phyloP scores from a whole-genome alignment of 2,113 vertebrate genomes.

The Gracilinanus agilis region DNA sequence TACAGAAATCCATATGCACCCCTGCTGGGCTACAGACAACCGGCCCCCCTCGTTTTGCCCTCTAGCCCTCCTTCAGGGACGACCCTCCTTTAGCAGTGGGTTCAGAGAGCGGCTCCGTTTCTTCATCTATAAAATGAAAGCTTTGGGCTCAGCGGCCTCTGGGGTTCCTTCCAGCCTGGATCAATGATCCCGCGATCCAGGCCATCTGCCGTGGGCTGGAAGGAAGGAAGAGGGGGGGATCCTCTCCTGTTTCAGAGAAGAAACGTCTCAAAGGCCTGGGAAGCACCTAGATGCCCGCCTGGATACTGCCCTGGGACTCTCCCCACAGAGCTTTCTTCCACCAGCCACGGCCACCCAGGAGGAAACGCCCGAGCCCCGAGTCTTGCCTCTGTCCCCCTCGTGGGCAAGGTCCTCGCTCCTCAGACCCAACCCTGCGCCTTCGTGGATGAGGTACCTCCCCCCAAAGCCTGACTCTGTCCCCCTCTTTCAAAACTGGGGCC shows the following conservation, averaged over 20 bases:
- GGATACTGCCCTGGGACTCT: too few species aligned
- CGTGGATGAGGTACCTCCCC: not conserved
- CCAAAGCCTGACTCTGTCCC: slow-evolving; percentile 32
- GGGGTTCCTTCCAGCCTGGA: not conserved
- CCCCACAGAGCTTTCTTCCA: not conserved
- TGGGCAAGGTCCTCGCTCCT: too few species aligned
- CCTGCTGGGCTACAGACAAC: not conserved
- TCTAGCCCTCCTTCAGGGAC: slow-evolving; percentile 4
- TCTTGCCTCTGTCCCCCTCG: not conserved
- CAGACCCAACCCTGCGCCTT: too few species aligned
- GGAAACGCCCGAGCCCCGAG: not conserved
- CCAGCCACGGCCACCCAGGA: not conserved
- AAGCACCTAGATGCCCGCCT: too few species aligned
- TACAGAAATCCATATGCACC: slow-evolving; percentile 77
- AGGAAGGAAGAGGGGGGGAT: not conserved
- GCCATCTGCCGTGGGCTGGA: not conserved
- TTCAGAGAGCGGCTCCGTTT: not conserved
- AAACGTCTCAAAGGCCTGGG: not conserved
- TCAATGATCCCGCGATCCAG: not conserved
- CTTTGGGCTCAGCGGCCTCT: not conserved
- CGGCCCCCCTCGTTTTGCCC: not conserved
- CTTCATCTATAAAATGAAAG: not conserved
- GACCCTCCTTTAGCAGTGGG: not conserved
- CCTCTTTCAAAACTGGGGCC: not conserved
- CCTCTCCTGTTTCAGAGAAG: not conserved